A percentile compares a stretch with the other conserved stretches of the same genome.
Evolutionary conservation across 1,140 invertebrate genomes (phyloP).

Genomic region (Ceratosolen solmsi): DNA sequence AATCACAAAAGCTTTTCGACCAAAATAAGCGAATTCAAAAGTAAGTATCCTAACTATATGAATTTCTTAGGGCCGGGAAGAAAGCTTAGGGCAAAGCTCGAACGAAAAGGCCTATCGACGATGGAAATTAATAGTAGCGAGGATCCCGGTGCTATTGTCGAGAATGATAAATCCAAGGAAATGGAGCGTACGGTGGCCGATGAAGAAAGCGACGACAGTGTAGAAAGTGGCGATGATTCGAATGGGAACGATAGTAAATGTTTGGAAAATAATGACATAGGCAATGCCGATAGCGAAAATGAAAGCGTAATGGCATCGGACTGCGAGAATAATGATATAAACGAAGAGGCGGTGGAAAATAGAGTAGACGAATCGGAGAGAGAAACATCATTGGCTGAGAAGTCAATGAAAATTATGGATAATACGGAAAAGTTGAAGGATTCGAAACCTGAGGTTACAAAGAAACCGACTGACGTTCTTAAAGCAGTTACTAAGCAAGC

Average conservation of each 20-base stretch:
- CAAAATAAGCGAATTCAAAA: conserved; percentile 60
- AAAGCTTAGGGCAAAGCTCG: conserved; percentile 52
- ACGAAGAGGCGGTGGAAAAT: neutral
- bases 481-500: conserved; percentile 57
- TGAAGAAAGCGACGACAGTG: conserved; percentile 34
- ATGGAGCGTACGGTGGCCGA: neutral
- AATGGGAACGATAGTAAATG: too few species aligned
- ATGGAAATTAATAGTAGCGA: conserved; percentile 13
- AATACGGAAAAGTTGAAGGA: neutral
- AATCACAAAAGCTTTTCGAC: conserved; percentile 57
- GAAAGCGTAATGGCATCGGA: too few species aligned
- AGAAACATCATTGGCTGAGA: neutral
- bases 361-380: neutral
- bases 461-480: conserved; percentile 38
- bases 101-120: conserved; percentile 51
- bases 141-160: conserved; percentile 19
- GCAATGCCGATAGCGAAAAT: conserved; percentile 37
- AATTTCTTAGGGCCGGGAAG: conserved; percentile 52
- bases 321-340: neutral
- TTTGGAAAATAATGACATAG: conserved; percentile 18
- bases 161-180: neutral
- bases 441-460: conserved; percentile 9
- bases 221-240: conserved; percentile 30
- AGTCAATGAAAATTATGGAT: neutral
- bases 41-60: conserved; percentile 65